Conservation (phyloP, 2,888 invertebrate species). For the Dryobota labecula region DNA sequence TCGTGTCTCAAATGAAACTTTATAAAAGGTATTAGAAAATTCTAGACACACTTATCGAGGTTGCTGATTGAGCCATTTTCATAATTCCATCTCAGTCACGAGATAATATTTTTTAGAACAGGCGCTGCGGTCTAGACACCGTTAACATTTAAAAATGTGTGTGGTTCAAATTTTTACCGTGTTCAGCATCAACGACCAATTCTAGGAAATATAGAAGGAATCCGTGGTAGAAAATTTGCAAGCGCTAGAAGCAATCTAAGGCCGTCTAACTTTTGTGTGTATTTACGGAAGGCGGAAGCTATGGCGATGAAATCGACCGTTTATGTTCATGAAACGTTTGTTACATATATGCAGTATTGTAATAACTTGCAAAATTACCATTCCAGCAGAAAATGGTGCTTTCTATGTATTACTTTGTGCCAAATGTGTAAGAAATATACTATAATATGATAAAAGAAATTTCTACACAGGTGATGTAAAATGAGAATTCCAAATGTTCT, state of each 20-base stretch:
- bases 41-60: too few species aligned
- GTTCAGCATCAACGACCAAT: neutral
- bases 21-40: too few species aligned
- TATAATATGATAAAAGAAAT: neutral
- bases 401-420: neutral
- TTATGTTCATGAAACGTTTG: slow-evolving; percentile 47
- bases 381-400: slow-evolving; percentile 19
- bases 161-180: neutral
- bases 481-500: neutral
- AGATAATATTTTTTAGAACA: too few species aligned
- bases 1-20: too few species aligned
- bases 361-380: slow-evolving; percentile 43
- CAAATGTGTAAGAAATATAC: neutral
- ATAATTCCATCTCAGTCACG: too few species aligned
- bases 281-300: slow-evolving; percentile 52
- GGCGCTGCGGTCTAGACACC: too few species aligned
- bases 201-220: slow-evolving; percentile 20
- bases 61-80: too few species aligned
- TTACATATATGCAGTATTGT: slow-evolving; percentile 31
- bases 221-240: slow-evolving; percentile 23
- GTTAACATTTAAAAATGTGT: too few species aligned
- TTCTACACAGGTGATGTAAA: neutral
- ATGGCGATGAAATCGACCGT: slow-evolving; percentile 47
- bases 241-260: slow-evolving; percentile 24
- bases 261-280: slow-evolving; percentile 20